Conservation (phyloP, 2,113 vertebrate species). For the Atlantisia rogersi region DNA sequence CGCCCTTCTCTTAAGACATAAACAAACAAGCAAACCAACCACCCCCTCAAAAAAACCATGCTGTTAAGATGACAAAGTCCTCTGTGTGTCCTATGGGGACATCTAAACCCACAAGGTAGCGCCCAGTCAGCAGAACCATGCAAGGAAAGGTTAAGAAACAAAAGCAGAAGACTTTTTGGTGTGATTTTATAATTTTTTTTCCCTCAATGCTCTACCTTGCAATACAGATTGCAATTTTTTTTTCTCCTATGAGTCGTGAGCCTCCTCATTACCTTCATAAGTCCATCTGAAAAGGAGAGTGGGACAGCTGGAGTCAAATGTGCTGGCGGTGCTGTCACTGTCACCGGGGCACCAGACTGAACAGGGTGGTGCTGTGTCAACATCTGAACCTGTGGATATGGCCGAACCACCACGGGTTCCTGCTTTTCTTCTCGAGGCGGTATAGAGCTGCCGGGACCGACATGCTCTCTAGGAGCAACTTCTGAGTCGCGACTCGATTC, state of each 20-base stretch:
- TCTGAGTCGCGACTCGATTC: slow-evolving; percentile 85
- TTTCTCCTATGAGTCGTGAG: background rate
- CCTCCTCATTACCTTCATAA: slow-evolving; percentile 87
- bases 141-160: background rate
- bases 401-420: slow-evolving; percentile 94
- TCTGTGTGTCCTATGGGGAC: accelerated
- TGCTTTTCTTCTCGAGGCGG: slow-evolving; percentile 94
- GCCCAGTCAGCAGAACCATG: background rate
- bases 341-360: slow-evolving; percentile 84
- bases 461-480: slow-evolving; percentile 83
- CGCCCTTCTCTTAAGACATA: background rate
- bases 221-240: accelerated
- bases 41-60: background rate
- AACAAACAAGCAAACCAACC: background rate
- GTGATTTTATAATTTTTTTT: background rate
- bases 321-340: slow-evolving; percentile 85
- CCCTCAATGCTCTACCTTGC: background rate
- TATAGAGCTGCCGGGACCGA: slow-evolving; percentile 74
- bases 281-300: slow-evolving; percentile 88
- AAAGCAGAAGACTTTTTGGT: background rate
- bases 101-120: background rate
- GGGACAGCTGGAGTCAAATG: slow-evolving; percentile 89
- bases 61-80: background rate
- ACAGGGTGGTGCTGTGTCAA: slow-evolving; percentile 85
- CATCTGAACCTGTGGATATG: slow-evolving; percentile 92